Evolutionary conservation across 2,797 vertebrate genomes (phyloP).

Genomic region (Hippocampus kuda): DNA sequence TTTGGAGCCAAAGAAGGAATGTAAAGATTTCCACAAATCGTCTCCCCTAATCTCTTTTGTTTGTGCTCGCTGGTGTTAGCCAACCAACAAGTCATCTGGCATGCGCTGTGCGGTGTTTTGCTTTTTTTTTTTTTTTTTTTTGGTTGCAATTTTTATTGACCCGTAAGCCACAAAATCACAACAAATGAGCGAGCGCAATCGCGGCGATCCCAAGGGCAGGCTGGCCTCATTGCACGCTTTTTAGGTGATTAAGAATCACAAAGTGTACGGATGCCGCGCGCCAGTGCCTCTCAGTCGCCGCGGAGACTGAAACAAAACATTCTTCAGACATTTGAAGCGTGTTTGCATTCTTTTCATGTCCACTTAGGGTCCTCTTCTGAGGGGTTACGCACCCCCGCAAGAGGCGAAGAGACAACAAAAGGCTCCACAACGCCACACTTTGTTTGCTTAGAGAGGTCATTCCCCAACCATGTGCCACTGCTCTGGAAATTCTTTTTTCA

Average conservation of each 20-base stretch:
- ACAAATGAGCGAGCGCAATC: not conserved
- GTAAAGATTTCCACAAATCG: not conserved
- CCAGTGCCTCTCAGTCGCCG: not conserved
- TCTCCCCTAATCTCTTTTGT: conserved; percentile 1
- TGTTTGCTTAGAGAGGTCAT: not conserved
- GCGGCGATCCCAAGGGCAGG: not conserved
- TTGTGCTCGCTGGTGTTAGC: not conserved
- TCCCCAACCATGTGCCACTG: not conserved
- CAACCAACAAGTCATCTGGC: not conserved
- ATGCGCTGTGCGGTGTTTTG: not conserved
- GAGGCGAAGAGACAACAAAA: not conserved
- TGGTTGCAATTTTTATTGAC: not conserved
- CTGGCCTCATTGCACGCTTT: not conserved
- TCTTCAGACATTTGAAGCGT: not conserved
- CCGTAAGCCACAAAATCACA: not conserved
- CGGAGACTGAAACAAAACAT: conserved; percentile 2
- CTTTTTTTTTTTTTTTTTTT: not conserved
- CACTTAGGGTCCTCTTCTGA: not conserved
- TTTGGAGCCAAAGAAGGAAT: conserved; percentile 6
- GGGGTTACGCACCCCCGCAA: not conserved
- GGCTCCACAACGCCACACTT: not conserved
- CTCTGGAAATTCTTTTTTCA: too few species aligned
- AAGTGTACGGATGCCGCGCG: not conserved
- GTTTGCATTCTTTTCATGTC: conserved; percentile 2
- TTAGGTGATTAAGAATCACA: too few species aligned